Base-by-base conservation (phyloP, 2,113 vertebrate genomes). In the Struthio camelus region DNA sequence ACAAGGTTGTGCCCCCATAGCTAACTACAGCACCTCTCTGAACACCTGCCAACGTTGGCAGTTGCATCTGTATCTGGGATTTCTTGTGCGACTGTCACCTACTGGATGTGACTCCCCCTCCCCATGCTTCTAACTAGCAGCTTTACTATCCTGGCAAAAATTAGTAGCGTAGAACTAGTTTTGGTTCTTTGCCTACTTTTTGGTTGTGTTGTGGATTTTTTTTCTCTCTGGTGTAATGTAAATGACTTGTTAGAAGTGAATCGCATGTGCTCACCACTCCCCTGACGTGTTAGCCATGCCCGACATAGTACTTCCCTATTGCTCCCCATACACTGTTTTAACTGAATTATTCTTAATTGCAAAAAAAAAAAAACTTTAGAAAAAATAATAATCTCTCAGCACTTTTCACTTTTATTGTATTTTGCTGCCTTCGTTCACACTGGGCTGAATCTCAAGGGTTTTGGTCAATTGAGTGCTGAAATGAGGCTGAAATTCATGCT, bases 61-160 rank as follows among this genome's bases (percentile, higher is more conserved):
- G 65, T 28, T 8, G 14, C 11, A 9, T 54, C 38, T 79, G 51
- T 3, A 24, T 32, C n/a, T 5, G 4, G 56, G 40, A 5, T 34
- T 44, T 38, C 59, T 73, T 3, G 22, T 36, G 78, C 59, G 36
- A 30, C 70, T 1, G 1, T 78, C 51, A 11, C 0, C 0, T 34
- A 46, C 24, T 44, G 59, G 25, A 0, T 10, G 28, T 48, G 34
- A 25, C 22, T 61, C 25, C 72, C 79, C 42, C 22, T 24, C 28
- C 46, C 59, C 44, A 12, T 11, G 1, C 34, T 72, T 85, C 5
- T 22, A 72, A 2, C 23, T 48, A 48, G 46, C 27, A 24, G 36
- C 1, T 0, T 7, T 62, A 27, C 36, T 91, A 5, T 23, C 20
- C 19, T 28, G 44, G 65, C 65, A 44, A 44, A 67, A 40, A 54